phyloP scores from a whole-genome alignment of 1,140 invertebrate genomes.

The Listronotus bonariensis region DNA sequence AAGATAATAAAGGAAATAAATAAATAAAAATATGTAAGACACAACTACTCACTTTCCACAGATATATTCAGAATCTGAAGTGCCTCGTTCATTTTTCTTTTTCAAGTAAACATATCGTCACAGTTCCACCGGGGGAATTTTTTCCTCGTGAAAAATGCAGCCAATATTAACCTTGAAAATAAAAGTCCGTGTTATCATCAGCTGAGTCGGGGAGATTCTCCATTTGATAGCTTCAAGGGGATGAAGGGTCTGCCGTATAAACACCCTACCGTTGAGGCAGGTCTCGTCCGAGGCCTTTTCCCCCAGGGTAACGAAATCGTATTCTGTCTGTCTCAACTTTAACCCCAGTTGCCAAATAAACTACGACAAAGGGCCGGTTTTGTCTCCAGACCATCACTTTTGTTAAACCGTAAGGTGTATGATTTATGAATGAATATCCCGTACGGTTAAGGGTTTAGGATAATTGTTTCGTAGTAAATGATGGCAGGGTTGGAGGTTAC shows the following conservation, averaged over 20 bases:
- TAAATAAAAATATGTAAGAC: no score
- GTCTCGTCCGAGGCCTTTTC: slow-evolving; percentile 39
- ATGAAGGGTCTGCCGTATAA: slow-evolving; percentile 40
- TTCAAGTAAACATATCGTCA: slow-evolving; percentile 21
- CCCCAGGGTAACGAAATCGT: slow-evolving; percentile 44
- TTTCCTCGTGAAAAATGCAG: slow-evolving; percentile 26
- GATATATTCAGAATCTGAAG: background rate
- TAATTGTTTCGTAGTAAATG: background rate
- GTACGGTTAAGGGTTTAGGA: background rate
- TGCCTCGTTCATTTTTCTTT: background rate
- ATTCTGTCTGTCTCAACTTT: slow-evolving; percentile 44
- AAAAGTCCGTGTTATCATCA: slow-evolving; percentile 42
- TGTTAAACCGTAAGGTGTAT: slow-evolving; percentile 33
- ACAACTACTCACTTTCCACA: background rate
- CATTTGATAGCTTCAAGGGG: slow-evolving; percentile 38
- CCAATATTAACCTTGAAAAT: slow-evolving; percentile 41
- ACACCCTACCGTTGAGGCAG: slow-evolving; percentile 46
- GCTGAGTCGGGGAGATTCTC: slow-evolving; percentile 41
- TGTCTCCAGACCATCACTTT: slow-evolving; percentile 31
- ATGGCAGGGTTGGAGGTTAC: background rate
- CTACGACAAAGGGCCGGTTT: slow-evolving; percentile 33
- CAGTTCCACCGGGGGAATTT: slow-evolving; percentile 1
- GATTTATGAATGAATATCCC: slow-evolving; percentile 27
- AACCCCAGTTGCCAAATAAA: slow-evolving; percentile 40
- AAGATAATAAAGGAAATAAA: no score